These are phyloP conservation scores for Drosophila lowei DNA, from an alignment of 1,140 invertebrate species.

Conservation along the genomic window DNA sequence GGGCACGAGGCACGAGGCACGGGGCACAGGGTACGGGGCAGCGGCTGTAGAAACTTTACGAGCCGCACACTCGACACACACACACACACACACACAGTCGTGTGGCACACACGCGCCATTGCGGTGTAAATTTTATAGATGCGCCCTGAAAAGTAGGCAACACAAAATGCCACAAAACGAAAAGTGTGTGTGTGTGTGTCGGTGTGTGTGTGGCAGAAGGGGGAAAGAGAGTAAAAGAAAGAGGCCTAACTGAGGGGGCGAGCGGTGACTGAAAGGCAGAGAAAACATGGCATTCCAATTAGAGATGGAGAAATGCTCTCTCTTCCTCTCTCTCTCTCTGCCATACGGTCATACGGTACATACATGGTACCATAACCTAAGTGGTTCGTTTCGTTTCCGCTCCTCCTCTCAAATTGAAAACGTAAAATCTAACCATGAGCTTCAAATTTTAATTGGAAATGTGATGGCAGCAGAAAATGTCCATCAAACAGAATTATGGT, in stretches of 20 bases:
- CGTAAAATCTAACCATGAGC: background rate
- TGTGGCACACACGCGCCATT: slow-evolving; percentile 18
- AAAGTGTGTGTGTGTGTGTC: background rate
- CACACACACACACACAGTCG: slow-evolving; percentile 17
- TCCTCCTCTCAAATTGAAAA: slow-evolving; percentile 31
- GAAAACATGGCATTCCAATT: slow-evolving; percentile 44
- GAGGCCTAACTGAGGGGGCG: background rate
- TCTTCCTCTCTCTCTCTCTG: no score
- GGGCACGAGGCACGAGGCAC: background rate
- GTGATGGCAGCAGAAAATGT: background rate
- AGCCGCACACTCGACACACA: slow-evolving; percentile 53
- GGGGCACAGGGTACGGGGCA: no score
- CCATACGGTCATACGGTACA: no score
- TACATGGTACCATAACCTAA: slow-evolving; percentile 6
- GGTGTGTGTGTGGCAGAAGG: background rate
- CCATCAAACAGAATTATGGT: no score
- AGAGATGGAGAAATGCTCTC: slow-evolving; percentile 12
- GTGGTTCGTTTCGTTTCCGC: background rate
- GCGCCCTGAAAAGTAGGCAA: slow-evolving; percentile 70
- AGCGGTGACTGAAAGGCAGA: background rate
- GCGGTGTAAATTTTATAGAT: slow-evolving; percentile 74
- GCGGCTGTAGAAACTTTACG: slow-evolving; percentile 56
- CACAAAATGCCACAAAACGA: slow-evolving; percentile 37
- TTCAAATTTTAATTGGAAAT: slow-evolving; percentile 40
- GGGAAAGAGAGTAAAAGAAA: slow-evolving; percentile 3